Evolutionary conservation across 2,113 vertebrate genomes (phyloP), one percentile per base, ranked within the genome.

Genomic region (Microtus montanus): DNA sequence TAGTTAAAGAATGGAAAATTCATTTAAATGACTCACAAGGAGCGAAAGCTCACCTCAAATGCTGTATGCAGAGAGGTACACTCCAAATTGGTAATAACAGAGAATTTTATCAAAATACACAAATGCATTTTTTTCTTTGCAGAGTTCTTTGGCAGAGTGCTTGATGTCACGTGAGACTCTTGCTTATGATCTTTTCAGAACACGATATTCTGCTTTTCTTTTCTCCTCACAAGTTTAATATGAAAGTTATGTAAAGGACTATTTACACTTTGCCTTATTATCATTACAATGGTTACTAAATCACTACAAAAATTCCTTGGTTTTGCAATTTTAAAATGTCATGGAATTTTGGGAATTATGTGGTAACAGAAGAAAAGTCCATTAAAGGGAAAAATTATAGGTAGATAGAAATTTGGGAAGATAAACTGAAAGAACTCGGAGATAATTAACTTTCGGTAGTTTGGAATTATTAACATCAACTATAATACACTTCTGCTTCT

Each of bases 241-340:
- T 61, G 82, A 84, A 96, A 90, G 6, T 35, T 49, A 82, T 84
- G n/a, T 90, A 87, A 11, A 90, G 12, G 75, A 73, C 95, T 93
- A 83, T 75, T 95, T 96, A 38, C 74, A 73, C 75, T 97, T 96
- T 79, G 80, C 80, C 79, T 95, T 73, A 78, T 73, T 95, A 22
- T 97, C 49, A 52, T 83, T 86, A 94, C 78, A 80, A 28, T 17
- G 92, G 33, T 68, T 80, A 54, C 68, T 95, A 68, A 94, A 94
- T 64, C 73, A 68, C n/a, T 26, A 89, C 28, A 89, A 94, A 77
- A 77, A 38, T 52, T 95, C 75, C 38, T 85, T 95, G 22, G 28
- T 80, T 93, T 96, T 96, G 14, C 26, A 73, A 54, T 95, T 96
- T 61, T 79, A 33, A 12, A 63, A 91, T 49, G 35, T 20, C 77